Conservation (phyloP, 2,797 vertebrate species). For the Molossus alvarezi region DNA sequence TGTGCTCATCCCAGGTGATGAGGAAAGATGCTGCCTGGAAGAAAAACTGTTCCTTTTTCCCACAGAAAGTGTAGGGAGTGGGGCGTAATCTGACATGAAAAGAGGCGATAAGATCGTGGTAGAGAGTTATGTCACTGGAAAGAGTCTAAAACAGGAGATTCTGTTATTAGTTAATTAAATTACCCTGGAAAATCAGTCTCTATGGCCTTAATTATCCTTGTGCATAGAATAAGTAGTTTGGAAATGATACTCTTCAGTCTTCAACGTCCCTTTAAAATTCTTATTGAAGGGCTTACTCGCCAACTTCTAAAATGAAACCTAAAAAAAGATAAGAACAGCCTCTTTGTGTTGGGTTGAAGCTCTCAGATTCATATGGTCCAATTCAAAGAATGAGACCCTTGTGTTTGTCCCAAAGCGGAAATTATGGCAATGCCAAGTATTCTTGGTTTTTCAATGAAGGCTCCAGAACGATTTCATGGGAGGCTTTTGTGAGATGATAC, state of each 20-base stretch:
- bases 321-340: neutral
- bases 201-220: conserved; percentile 41
- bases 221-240: neutral
- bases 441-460: neutral
- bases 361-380: neutral
- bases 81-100: neutral
- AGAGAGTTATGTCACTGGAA: conserved; percentile 21
- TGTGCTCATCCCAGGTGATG: neutral
- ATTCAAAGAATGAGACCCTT: neutral
- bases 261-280: neutral
- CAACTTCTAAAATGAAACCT: conserved; percentile 23
- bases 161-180: conserved; percentile 11
- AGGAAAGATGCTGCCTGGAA: neutral
- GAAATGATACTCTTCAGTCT: neutral
- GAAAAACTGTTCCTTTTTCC: neutral
- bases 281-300: neutral
- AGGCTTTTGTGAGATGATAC: neutral
- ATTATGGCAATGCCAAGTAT: neutral
- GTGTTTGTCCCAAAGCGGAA: neutral
- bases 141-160: conserved; percentile 18
- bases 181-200: neutral
- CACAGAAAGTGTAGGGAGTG: neutral
- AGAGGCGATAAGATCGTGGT: neutral
- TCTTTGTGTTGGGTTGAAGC: neutral
- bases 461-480: neutral